Base-by-base conservation (phyloP, 2,113 vertebrate species). In the Ariopsis seemanni region DNA sequence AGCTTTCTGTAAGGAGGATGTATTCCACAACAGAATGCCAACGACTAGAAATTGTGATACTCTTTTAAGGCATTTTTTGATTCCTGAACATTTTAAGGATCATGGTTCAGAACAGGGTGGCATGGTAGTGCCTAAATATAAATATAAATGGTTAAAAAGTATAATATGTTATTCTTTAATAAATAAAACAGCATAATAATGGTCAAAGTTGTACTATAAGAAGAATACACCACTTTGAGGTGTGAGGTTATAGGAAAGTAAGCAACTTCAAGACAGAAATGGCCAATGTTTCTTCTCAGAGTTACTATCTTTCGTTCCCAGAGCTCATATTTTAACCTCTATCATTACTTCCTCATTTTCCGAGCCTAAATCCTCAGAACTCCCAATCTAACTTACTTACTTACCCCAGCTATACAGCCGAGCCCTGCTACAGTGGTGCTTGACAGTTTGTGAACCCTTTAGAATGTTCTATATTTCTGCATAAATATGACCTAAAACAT, bases 381-480 rank as follows among this genome's bases (percentile, higher is more conserved):
- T 34, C 12, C 52, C n/a, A 8, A 84, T 84, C 75, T 84, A 80
- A 72, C 27, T 50, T 65, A 78, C 75, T 85, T 84, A 81, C 83
- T 67, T 27, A 67, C 2, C 81, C 69, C 55, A 18, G 82, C 53
- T 86, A 25, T 50, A 72, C 65, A 52, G 62, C 81, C 78, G 10
- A 48, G 50, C 34, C 48, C 30, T 27, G 52, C 57, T 27, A 53
- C n/a, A n/a, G n/a, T n/a, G n/a, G n/a, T n/a, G n/a, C n/a, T n/a
- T n/a, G n/a, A n/a, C n/a, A n/a, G n/a, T n/a, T n/a, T n/a, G n/a
- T n/a, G n/a, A n/a, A n/a, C n/a, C n/a, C n/a, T n/a, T n/a, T n/a
- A n/a, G n/a, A n/a, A n/a, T n/a, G n/a, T n/a, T n/a, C n/a, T n/a
- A n/a, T n/a, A n/a, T n/a, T n/a, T n/a, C n/a, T n/a, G n/a, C n/a